A percentile compares a stretch with the other conserved stretches of the same genome.
Conservation (phyloP, 2,888 invertebrate species). For the Cloeon dipterum region DNA sequence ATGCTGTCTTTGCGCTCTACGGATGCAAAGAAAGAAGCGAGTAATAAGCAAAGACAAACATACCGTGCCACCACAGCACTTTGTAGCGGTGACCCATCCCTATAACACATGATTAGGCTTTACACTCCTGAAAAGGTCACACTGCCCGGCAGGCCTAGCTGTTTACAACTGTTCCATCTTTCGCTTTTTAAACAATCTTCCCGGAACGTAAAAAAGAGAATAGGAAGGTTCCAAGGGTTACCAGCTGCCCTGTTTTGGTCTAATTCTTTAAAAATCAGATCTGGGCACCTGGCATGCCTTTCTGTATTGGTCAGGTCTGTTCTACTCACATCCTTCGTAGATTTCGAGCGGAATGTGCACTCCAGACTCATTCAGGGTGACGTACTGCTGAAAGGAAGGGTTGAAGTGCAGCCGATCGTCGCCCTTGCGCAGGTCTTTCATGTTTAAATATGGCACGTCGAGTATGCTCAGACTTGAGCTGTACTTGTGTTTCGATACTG, state of each 20-base stretch:
- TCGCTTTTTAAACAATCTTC: too few species aligned
- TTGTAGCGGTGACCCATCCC: conserved; percentile 11
- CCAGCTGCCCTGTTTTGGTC: too few species aligned
- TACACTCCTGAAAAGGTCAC: not conserved
- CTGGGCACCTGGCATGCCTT: too few species aligned
- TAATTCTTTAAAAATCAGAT: too few species aligned
- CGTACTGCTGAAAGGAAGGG: conserved; percentile 13
- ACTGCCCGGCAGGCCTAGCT: too few species aligned
- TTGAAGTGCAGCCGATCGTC: conserved; percentile 11
- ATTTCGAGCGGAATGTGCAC: conserved; percentile 24
- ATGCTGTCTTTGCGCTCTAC: too few species aligned
- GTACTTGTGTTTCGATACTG: conserved; percentile 12
- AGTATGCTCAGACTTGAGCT: conserved; percentile 10
- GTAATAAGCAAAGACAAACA: too few species aligned
- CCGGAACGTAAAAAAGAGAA: too few species aligned
- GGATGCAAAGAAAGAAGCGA: too few species aligned
- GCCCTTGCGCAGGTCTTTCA: conserved; percentile 12
- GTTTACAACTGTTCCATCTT: too few species aligned
- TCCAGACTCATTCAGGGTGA: conserved; percentile 16
- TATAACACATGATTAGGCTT: conserved; percentile 5
- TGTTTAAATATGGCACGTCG: conserved; percentile 13
- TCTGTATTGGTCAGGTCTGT: too few species aligned
- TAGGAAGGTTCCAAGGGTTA: too few species aligned
- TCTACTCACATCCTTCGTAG: conserved; percentile 21
- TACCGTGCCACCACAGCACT: conserved; percentile 10